Base-by-base conservation (phyloP, 2,113 vertebrate genomes). In the Spea bombifrons region DNA sequence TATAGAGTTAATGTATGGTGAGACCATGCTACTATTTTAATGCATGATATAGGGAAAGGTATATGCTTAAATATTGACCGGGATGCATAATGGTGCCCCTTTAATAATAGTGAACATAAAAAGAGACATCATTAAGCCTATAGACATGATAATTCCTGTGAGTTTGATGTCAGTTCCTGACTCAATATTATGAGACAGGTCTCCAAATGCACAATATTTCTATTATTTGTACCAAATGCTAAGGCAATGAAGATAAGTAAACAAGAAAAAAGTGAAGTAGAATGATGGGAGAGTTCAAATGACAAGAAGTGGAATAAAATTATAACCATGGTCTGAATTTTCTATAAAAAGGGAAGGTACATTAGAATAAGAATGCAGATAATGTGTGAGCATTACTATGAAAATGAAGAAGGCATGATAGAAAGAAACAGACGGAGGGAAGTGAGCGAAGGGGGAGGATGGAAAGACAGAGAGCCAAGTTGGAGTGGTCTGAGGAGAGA, bases 401-500 rank as follows among this genome's bases (percentile, higher is more conserved):
- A 67, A 46, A 55, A 55, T 8, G 13, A 3, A 75, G 64, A 16
- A 63, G 17, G 46, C 53, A 73, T 53, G 50, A 43, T 43, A 44
- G 47, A 53, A 43, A 66, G n/a, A 70, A 59, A 57, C 15, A 76
- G 45, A 52, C 50, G 5, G 50, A 52, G 49, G 9, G 13, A 16
- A 30, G 15, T 7, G 17, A 30, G 30, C 55, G n/a, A 9, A 45
- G 64, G 74, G 53, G 66, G 67, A 61, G 16, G 8, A 64, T 47
- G 67, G 46, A 70, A 71, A 77, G 67, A 77, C 53, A 50, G 50
- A 44, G 48, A 71, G 73, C 73, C 73, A 75, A 75, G 76, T 52
- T 65, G 61, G 68, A 78, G 75, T 70, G 59, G 59, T 52, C 17
- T 53, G 59, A 71, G 57, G 57, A 78, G 76, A 78, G 68, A 78